Evolutionary conservation across 2,113 vertebrate genomes (phyloP).

Genomic region (Sander vitreus): DNA sequence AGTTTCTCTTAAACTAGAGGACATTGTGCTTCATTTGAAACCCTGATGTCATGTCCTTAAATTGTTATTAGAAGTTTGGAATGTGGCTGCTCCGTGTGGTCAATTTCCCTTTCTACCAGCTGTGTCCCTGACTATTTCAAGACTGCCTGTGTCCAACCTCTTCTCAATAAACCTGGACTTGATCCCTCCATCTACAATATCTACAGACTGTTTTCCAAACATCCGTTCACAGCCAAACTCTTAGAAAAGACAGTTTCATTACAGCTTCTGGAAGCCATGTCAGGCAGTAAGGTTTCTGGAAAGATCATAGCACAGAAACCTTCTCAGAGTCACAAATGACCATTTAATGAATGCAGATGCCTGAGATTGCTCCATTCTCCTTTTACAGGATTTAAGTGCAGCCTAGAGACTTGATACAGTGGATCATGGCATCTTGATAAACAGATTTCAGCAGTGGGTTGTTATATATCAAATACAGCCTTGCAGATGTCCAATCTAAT

Average conservation of each 20-base stretch:
- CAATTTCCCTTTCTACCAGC: too few relatives aligned
- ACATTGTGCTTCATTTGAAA: background rate
- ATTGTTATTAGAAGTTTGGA: background rate
- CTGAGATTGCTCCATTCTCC: background rate
- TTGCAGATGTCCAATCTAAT: background rate
- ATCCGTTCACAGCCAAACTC: background rate
- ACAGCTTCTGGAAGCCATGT: background rate
- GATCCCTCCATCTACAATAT: background rate
- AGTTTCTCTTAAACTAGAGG: background rate
- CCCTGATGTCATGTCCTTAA: background rate
- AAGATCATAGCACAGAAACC: background rate
- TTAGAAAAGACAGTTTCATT: background rate
- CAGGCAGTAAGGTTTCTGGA: background rate
- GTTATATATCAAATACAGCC: background rate
- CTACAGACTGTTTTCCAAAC: background rate
- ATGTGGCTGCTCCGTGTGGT: background rate
- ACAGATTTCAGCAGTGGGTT: background rate
- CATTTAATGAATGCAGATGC: background rate
- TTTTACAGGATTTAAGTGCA: background rate
- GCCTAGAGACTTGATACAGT: background rate
- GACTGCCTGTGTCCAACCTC: background rate
- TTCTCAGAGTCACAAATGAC: background rate
- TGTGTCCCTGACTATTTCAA: background rate
- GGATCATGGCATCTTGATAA: background rate
- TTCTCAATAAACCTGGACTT: background rate